Evolutionary conservation across 2,113 vertebrate species (phyloP).

Genomic region (Circaetus cinerascens): DNA sequence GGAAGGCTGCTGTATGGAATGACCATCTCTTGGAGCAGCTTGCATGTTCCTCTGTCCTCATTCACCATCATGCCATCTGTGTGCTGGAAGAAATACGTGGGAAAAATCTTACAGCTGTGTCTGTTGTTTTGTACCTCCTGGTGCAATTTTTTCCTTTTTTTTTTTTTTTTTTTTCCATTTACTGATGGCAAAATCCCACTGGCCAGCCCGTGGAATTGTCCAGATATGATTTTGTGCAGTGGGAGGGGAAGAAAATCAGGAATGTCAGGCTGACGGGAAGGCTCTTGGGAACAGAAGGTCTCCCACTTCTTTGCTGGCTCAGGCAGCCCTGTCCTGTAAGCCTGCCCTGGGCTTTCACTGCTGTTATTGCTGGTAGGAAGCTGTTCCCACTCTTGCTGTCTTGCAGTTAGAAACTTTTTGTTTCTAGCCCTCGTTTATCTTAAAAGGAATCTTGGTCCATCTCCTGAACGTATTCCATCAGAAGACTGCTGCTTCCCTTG

Average conservation of each 20-base stretch:
- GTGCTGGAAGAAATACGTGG: background rate
- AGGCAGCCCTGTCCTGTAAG: background rate
- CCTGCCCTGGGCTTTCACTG: background rate
- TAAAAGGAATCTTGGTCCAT: background rate
- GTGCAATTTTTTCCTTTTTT: background rate
- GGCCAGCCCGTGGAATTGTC: background rate
- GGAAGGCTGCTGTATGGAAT: background rate
- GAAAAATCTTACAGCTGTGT: background rate
- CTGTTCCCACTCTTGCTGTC: background rate
- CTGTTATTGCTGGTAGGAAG: background rate
- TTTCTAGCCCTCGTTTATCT: background rate
- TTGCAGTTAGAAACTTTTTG: background rate
- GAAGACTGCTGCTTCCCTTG: background rate
- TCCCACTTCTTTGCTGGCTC: background rate
- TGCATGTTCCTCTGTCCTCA: background rate
- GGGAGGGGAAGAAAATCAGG: slow-evolving; percentile 49
- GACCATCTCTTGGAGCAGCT: background rate
- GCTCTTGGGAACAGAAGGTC: slow-evolving; percentile 7
- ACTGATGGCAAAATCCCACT: background rate
- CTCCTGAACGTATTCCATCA: background rate
- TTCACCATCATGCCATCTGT: background rate
- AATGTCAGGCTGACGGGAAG: slow-evolving; percentile 13
- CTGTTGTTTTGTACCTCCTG: background rate
- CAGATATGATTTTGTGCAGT: background rate
- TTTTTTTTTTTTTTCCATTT: background rate